These are phyloP conservation scores for Onychomys arenicola DNA, from an alignment of 2,797 vertebrate genomes.

Conservation along the genomic window DNA sequence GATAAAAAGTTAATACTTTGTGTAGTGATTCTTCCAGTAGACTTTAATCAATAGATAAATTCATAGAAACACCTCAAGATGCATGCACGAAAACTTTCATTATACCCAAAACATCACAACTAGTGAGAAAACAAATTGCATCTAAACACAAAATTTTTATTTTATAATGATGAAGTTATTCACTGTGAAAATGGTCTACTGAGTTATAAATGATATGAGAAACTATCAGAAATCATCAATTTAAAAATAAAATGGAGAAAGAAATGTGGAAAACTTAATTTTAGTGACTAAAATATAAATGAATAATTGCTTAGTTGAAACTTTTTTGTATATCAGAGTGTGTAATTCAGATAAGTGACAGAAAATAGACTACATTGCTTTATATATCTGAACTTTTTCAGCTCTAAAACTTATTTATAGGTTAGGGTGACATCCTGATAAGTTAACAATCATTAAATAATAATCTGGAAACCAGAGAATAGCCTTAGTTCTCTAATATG, in stretches of 20 bases:
- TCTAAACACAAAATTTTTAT: background rate
- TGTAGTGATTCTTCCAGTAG: background rate
- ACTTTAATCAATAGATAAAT: background rate
- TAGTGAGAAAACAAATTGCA: background rate
- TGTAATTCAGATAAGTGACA: background rate
- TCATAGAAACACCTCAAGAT: background rate
- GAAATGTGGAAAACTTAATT: background rate
- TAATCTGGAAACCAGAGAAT: no score
- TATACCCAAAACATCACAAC: background rate
- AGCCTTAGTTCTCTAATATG: background rate
- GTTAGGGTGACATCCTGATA: background rate
- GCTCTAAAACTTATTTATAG: background rate
- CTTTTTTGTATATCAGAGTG: background rate
- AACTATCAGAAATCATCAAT: background rate
- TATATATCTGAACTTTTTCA: no score
- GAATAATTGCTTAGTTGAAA: background rate
- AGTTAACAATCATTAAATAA: background rate
- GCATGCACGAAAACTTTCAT: background rate
- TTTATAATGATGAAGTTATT: background rate
- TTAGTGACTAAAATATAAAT: background rate
- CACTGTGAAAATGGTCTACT: background rate
- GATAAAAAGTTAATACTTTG: background rate
- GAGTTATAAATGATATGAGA: background rate
- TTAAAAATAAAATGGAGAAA: background rate
- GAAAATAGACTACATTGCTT: background rate